phyloP scores from a whole-genome alignment of 2,113 vertebrate genomes.

The Entelurus aequoreus region DNA sequence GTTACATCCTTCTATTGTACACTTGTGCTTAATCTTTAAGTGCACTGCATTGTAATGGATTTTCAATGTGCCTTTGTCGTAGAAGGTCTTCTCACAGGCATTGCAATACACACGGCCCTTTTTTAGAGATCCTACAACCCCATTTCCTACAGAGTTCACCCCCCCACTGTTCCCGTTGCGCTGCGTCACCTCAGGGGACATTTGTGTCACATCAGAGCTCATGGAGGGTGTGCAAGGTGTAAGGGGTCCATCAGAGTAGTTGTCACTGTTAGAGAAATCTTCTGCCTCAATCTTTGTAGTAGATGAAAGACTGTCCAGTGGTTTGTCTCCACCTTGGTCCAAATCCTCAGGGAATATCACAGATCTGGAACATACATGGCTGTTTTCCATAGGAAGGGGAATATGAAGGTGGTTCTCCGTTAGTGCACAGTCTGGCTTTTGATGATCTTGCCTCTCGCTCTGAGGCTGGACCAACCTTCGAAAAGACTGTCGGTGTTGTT shows the following conservation, averaged over 20 bases:
- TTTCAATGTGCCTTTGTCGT: slow-evolving; percentile 97
- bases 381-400: slow-evolving; percentile 66
- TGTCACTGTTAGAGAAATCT: slow-evolving; percentile 78
- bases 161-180: slow-evolving; percentile 75
- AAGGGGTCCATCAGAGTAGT: slow-evolving; percentile 72
- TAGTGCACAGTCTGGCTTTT: slow-evolving; percentile 32
- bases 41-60: slow-evolving; percentile 98
- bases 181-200: slow-evolving; percentile 80
- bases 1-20: slow-evolving; percentile 95
- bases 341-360: slow-evolving; percentile 73
- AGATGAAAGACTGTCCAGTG: slow-evolving; percentile 62
- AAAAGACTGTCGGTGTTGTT: slow-evolving; percentile 59
- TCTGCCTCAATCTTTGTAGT: slow-evolving; percentile 78
- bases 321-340: slow-evolving; percentile 65
- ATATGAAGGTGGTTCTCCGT: slow-evolving; percentile 61
- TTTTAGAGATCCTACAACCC: slow-evolving; percentile 67
- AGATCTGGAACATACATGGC: slow-evolving; percentile 69
- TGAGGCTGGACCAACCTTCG: slow-evolving; percentile 50
- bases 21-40: slow-evolving; percentile 97
- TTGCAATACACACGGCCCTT: slow-evolving; percentile 95
- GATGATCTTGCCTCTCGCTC: slow-evolving; percentile 39
- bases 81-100: slow-evolving; percentile 97
- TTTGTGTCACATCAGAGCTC: slow-evolving; percentile 78
- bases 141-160: slow-evolving; percentile 4
- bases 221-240: slow-evolving; percentile 74